A percentile compares a stretch with the other conserved stretches of the same genome.
These are phyloP conservation scores for Amniataba percoides DNA, from an alignment of 2,797 vertebrate species.

Conservation along the genomic window DNA sequence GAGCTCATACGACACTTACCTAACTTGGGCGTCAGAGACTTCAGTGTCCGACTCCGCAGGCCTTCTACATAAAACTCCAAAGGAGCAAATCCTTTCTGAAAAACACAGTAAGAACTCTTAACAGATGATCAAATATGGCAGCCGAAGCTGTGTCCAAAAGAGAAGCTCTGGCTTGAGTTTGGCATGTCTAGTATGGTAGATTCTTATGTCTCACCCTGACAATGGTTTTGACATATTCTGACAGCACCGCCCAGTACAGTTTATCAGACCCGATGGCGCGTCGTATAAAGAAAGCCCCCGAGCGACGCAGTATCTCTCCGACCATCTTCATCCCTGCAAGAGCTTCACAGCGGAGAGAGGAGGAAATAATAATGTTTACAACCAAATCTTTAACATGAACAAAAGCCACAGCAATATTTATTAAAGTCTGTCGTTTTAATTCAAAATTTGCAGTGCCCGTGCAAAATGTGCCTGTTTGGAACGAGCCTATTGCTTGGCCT, in stretches of 20 bases:
- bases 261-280: constrained; percentile 93
- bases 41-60: constrained; percentile 93
- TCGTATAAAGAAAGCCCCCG: constrained; percentile 96
- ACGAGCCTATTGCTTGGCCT: too few relatives aligned
- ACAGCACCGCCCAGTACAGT: constrained; percentile 96
- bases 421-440: background rate
- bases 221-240: constrained; percentile 94
- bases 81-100: constrained; percentile 92
- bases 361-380: background rate
- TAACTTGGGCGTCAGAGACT: constrained; percentile 93
- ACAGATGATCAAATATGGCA: constrained; percentile 1
- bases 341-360: constrained; percentile 79
- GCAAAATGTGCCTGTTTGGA: too few relatives aligned
- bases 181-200: background rate
- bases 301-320: constrained; percentile 92
- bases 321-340: constrained; percentile 95
- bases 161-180: background rate
- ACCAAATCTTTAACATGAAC: background rate
- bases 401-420: too few relatives aligned
- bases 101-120: constrained; percentile 12
- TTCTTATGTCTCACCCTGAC: constrained; percentile 85
- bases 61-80: constrained; percentile 98
- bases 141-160: background rate
- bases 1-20: constrained; percentile 81
- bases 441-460: constrained; percentile 24